Evolutionary conservation across 2,888 invertebrate species (phyloP).

Genomic region (Hyles lineata): DNA sequence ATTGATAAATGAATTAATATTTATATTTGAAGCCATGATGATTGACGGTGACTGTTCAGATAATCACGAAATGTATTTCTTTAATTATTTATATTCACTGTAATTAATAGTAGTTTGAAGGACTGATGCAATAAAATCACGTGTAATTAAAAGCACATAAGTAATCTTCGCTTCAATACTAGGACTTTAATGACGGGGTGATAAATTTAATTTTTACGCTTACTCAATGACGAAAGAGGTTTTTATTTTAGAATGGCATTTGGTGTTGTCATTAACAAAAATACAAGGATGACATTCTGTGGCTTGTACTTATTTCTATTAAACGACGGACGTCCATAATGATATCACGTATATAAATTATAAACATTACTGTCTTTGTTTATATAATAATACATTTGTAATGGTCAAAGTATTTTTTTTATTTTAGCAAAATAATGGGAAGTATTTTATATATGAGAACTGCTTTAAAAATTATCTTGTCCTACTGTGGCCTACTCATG

Average conservation of each 20-base stretch:
- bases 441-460: too few species aligned
- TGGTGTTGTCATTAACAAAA: not conserved
- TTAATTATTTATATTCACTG: not conserved
- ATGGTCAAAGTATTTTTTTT: too few species aligned
- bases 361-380: too few species aligned
- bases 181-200: not conserved
- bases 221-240: not conserved
- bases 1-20: conserved; percentile 87
- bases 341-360: too few species aligned
- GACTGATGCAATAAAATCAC: conserved; percentile 7
- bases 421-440: too few species aligned
- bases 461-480: too few species aligned
- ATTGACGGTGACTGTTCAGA: not conserved
- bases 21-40: conserved; percentile 86
- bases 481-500: too few species aligned
- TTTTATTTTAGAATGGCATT: not conserved
- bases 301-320: not conserved
- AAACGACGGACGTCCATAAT: too few species aligned
- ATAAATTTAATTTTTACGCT: not conserved
- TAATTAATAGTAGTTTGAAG: not conserved
- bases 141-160: not conserved
- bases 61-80: not conserved
- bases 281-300: not conserved
- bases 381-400: too few species aligned
- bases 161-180: not conserved